Base-by-base conservation (phyloP, 2,797 vertebrate genomes). In the Percopsis omiscomaycus region DNA sequence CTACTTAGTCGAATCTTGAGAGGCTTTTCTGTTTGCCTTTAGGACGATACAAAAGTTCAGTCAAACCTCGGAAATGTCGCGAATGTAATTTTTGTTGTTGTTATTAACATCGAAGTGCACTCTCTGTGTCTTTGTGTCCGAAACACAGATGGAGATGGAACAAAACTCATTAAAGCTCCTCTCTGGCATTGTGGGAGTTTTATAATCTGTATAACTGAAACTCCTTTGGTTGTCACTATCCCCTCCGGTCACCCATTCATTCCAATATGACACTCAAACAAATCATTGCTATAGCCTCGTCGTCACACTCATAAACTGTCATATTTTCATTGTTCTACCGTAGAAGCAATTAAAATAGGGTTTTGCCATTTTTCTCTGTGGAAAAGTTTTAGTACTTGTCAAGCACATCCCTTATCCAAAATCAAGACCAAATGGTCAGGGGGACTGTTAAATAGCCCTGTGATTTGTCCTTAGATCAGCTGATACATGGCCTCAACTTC, bases 181-280 rank as follows among this genome's bases (percentile, higher is more conserved):
- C 66, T 77, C 66, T 50, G 81, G 84, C 74, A 12, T 8, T 58
- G 44, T 45, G 62, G 57, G 69, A 64, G 66, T 58, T 15, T 47
- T 66, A 69, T 55, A 66, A 65, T 63, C 67, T 61, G 54, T 78
- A 53, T 84, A 81, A 69, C 78, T 77, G 55, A 71, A 81, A 77
- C 28, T 58, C 73, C 72, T 72, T 22, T 28, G 10, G 62, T 68
- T 74, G 74, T 67, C 60, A 55, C 65, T 63, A 13, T 49, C 61
- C 74, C 27, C 57, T 69, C 55, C 61, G 45, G 30, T 55, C n/a
- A 50, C 62, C 52, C 47, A 74, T 73, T 73, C 50, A 75, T 52
- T 54, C 68, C 66, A 64, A 77, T 54, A 60, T 57, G 53, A 58
- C 27, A 9, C 46, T 55, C 55, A 54, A 57, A 22, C n/a, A 48